Evolutionary conservation across 2,888 invertebrate genomes (phyloP).

Genomic region (Stenurella melanura): DNA sequence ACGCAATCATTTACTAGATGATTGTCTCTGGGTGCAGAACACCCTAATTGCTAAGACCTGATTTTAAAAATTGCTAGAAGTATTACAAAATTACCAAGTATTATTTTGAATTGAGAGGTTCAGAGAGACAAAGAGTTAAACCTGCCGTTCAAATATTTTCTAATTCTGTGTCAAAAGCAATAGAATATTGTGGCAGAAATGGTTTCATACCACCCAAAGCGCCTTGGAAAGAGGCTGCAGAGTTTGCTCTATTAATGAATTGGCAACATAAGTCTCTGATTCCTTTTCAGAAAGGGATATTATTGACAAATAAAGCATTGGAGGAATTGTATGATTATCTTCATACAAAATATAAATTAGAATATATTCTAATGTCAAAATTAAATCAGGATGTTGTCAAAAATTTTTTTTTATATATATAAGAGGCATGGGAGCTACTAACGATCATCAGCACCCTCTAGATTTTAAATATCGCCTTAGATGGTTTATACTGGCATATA

Average conservation of each 20-base stretch:
- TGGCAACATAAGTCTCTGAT: slow-evolving; percentile 39
- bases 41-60: slow-evolving; percentile 38
- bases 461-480: slow-evolving; percentile 48
- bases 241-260: slow-evolving; percentile 23
- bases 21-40: slow-evolving; percentile 43
- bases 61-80: slow-evolving; percentile 32
- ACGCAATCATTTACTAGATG: slow-evolving; percentile 50
- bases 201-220: slow-evolving; percentile 31
- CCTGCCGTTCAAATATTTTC: slow-evolving; percentile 41
- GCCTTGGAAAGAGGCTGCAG: slow-evolving; percentile 29
- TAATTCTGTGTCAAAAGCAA: slow-evolving; percentile 41
- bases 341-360: slow-evolving; percentile 52
- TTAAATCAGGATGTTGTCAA: slow-evolving; percentile 57
- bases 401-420: slow-evolving; percentile 63
- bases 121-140: slow-evolving; percentile 28
- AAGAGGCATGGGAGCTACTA: slow-evolving; percentile 57
- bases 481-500: slow-evolving; percentile 32
- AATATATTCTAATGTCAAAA: slow-evolving; percentile 54
- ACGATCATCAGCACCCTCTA: slow-evolving; percentile 60
- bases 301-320: slow-evolving; percentile 48
- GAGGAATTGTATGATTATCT: slow-evolving; percentile 44
- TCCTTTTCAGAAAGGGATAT: slow-evolving; percentile 52
- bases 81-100: slow-evolving; percentile 24
- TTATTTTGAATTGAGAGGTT: slow-evolving; percentile 33
- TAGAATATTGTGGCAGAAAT: slow-evolving; percentile 41